Conservation (phyloP, 2,888 invertebrate species). For the Scrobipalpa costella region DNA sequence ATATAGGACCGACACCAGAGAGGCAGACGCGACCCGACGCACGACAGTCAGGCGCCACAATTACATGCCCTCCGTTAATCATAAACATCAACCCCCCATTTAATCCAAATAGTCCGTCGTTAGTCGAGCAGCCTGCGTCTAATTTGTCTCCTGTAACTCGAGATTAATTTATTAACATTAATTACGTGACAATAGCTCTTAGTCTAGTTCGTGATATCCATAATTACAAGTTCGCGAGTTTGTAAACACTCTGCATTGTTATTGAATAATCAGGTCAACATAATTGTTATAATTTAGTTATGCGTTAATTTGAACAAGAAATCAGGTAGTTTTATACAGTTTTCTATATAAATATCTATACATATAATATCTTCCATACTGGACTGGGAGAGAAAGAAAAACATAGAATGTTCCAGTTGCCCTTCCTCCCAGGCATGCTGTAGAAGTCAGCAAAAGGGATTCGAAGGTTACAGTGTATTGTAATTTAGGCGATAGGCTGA, state of each 20-base stretch:
- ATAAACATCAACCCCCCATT: constrained; percentile 81
- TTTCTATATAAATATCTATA: no score
- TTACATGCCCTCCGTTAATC: constrained; percentile 78
- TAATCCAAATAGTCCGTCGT: constrained; percentile 81
- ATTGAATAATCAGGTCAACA: constrained; percentile 2
- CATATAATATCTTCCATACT: no score
- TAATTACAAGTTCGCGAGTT: constrained; percentile 23
- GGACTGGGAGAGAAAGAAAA: no score
- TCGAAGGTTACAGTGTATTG: no score
- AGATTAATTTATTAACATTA: constrained; percentile 81
- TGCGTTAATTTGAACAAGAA: no score
- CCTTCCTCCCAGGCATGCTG: no score
- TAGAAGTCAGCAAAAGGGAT: no score
- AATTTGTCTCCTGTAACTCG: constrained; percentile 79
- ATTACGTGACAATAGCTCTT: constrained; percentile 72
- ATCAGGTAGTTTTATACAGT: no score
- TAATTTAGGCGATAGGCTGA: no score
- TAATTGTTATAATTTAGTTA: no score
- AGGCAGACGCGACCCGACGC: constrained; percentile 35
- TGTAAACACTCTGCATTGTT: constrained; percentile 13
- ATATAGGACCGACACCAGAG: neutral
- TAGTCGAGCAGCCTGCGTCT: constrained; percentile 79
- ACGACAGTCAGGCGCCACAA: constrained; percentile 77
- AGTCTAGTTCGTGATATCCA: constrained; percentile 41
- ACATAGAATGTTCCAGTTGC: no score